These are phyloP conservation scores for Lasius platythorax DNA, from an alignment of 2,888 invertebrate species.

Conservation along the genomic window DNA sequence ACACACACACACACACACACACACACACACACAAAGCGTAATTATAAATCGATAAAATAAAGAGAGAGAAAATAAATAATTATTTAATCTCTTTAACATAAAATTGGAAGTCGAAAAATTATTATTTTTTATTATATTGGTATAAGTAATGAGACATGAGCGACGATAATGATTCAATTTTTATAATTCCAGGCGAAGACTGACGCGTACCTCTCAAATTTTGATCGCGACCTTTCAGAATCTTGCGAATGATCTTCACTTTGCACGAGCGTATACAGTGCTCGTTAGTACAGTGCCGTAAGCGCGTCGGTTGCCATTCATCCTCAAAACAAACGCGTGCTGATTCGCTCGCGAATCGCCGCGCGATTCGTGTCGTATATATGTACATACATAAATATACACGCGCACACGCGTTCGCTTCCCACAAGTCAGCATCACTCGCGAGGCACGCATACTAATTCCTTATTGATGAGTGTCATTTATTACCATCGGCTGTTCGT, in stretches of 20 bases:
- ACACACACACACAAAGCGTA: not conserved
- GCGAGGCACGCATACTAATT: conserved; percentile 78
- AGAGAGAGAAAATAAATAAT: not conserved
- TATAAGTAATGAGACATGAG: not conserved
- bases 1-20: no score
- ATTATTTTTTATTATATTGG: not conserved
- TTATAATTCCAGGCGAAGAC: not conserved
- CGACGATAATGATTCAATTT: not conserved
- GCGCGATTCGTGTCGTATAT: conserved; percentile 31
- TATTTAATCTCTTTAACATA: not conserved
- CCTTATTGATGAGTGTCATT: conserved; percentile 82
- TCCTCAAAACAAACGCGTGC: conserved; percentile 67
- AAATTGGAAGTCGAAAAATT: not conserved
- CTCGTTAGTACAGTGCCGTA: conserved; percentile 77
- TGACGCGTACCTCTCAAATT: not conserved
- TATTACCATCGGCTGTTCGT: conserved; percentile 77
- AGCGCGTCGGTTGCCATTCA: conserved; percentile 62
- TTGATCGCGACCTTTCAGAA: conserved; percentile 72
- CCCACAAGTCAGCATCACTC: conserved; percentile 56
- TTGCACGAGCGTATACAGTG: conserved; percentile 63
- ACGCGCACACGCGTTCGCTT: conserved; percentile 38
- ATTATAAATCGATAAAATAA: conserved; percentile 1
- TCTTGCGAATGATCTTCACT: conserved; percentile 71
- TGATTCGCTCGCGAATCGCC: conserved; percentile 65
- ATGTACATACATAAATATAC: not conserved